Base-by-base conservation (phyloP, 2,797 vertebrate species). In the Rhadinocentrus ornatus region DNA sequence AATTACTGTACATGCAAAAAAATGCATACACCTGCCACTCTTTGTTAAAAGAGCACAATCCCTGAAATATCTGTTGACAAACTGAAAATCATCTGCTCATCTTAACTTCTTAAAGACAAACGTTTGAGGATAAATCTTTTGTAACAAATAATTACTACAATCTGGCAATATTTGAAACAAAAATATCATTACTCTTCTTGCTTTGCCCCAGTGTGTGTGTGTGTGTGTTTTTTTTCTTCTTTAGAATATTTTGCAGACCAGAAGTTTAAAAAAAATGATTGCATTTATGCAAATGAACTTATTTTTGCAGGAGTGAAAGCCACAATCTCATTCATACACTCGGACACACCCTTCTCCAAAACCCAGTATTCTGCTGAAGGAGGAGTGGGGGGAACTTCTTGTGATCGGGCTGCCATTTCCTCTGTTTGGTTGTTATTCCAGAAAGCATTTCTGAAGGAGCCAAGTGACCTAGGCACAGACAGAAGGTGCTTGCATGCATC, bases 341-440 rank as follows among this genome's bases (percentile, higher is more conserved):
- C 35, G 52, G 50, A 80, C 84, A 79, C 74, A 74, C 74, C 73
- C 59, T 76, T 67, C 62, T 57, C 54, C 61, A 74, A 31, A 70
- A 71, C 84, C 84, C 85, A 54, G 34, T 29, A 59, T 56, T 67
- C 77, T 71, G 70, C 70, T 34, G 34, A 77, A 64, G 73, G 58
- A 57, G 57, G 80, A 85, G 72, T 54, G 57, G 32, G 68, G 66
- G 78, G 69, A 64, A 52, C 70, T 69, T 86, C 88, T 91, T 93
- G 90, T 92, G 91, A 94, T 92, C 85, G 82, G 88, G 82, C 86
- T 83, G 91, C 93, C 87, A 82, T 93, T 95, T 94, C 92, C 92
- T 94, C 89, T 87, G 81, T 63, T 71, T 59, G 78, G 65, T 77
- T 93, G 91, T 94, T 93, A 86, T 94, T 93, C 90, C 90, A 92